Evolutionary conservation across 2,113 vertebrate genomes (phyloP).

Genomic region (Forbesichthys agassizii): DNA sequence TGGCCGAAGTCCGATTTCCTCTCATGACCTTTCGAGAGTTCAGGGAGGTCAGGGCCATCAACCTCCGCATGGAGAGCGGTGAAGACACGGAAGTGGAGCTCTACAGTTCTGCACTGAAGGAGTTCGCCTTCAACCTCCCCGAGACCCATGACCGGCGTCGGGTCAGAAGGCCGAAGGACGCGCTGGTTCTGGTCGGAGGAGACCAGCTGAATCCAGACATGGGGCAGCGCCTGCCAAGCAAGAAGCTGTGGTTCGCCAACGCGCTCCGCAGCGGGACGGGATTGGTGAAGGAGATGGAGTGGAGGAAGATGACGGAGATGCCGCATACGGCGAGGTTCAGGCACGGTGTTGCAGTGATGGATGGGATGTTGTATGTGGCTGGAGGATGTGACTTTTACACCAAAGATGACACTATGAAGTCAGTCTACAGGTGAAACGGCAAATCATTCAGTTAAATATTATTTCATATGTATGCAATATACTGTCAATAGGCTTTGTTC

Average conservation of each 20-base stretch:
- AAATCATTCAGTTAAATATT: no score
- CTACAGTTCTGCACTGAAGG: slow-evolving; percentile 69
- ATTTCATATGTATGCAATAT: no score
- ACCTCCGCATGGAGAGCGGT: slow-evolving; percentile 71
- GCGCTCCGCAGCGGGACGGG: slow-evolving; percentile 81
- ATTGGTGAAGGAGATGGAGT: slow-evolving; percentile 85
- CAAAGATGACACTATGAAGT: slow-evolving; percentile 80
- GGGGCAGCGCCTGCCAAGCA: slow-evolving; percentile 76
- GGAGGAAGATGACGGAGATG: slow-evolving; percentile 80
- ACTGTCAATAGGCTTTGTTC: no score
- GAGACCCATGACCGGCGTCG: slow-evolving; percentile 63
- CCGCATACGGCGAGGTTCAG: slow-evolving; percentile 85
- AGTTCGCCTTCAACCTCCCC: slow-evolving; percentile 59
- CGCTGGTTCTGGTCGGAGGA: slow-evolving; percentile 84
- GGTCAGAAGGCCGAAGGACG: slow-evolving; percentile 77
- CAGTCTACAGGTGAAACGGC: slow-evolving; percentile 78
- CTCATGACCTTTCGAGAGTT: slow-evolving; percentile 90
- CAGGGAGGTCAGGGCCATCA: slow-evolving; percentile 79
- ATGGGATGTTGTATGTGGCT: slow-evolving; percentile 78
- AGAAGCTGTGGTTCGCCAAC: slow-evolving; percentile 84
- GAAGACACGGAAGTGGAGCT: slow-evolving; percentile 62
- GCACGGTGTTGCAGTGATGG: slow-evolving; percentile 78
- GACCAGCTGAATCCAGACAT: slow-evolving; percentile 79
- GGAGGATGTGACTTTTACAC: slow-evolving; percentile 89
- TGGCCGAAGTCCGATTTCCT: slow-evolving; percentile 84